Evolutionary conservation across 2,888 invertebrate genomes (phyloP).

Genomic region (Hirtodrosophila cameraria): DNA sequence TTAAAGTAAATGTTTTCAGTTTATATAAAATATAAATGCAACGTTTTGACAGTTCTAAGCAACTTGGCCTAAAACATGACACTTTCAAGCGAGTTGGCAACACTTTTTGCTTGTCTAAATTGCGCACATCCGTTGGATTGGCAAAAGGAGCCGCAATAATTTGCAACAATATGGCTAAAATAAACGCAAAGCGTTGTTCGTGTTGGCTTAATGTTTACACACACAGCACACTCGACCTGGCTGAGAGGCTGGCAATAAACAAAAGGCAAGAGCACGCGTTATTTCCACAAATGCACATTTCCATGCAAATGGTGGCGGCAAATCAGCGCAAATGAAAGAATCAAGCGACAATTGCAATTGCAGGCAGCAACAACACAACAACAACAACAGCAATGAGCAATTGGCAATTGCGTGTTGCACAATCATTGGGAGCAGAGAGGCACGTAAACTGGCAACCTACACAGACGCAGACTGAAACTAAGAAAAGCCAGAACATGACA

Average conservation of each 20-base stretch:
- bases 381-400: conserved; percentile 30
- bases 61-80: background rate
- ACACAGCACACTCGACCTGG: conserved; percentile 29
- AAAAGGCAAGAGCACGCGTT: conserved; percentile 73
- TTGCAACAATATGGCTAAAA: conserved; percentile 68
- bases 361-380: conserved; percentile 20
- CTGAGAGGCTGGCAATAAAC: conserved; percentile 64
- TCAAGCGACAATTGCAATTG: conserved; percentile 36
- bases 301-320: conserved; percentile 73
- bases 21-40: too few relatives aligned
- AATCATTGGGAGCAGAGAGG: conserved; percentile 61
- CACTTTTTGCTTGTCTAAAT: conserved; percentile 51
- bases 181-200: conserved; percentile 60
- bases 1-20: too few relatives aligned
- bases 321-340: conserved; percentile 71
- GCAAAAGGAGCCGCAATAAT: conserved; percentile 63
- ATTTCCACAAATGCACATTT: conserved; percentile 71
- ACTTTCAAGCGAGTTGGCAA: conserved; percentile 51
- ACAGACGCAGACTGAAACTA: conserved; percentile 31
- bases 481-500: conserved; percentile 72
- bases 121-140: conserved; percentile 68
- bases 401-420: conserved; percentile 75
- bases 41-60: background rate
- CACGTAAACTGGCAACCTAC: conserved; percentile 56
- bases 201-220: conserved; percentile 26